Evolutionary conservation across 2,113 vertebrate genomes (phyloP).

Genomic region (Leuciscus idus): DNA sequence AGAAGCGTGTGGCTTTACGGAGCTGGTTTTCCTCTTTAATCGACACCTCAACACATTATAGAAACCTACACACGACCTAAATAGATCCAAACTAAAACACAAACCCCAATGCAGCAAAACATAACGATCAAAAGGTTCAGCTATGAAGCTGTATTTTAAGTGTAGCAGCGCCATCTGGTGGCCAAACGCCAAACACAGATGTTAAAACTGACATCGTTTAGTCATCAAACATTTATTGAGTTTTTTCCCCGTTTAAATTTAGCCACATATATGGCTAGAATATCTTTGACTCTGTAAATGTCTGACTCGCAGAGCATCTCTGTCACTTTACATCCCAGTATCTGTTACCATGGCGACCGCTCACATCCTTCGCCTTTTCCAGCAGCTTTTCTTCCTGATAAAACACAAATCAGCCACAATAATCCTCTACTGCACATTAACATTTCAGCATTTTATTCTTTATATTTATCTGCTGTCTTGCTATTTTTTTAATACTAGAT

Average conservation of each 20-base stretch:
- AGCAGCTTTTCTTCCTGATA: background rate
- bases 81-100: background rate
- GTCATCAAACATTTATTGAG: background rate
- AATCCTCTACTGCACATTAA: background rate
- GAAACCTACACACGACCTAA: background rate
- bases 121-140: background rate
- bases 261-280: background rate
- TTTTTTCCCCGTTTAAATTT: background rate
- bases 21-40: background rate
- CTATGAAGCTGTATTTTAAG: background rate
- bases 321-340: background rate
- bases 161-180: conserved; percentile 31
- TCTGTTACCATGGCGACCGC: conserved; percentile 30
- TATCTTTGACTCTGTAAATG: background rate
- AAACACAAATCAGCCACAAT: background rate
- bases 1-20: background rate
- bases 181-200: background rate
- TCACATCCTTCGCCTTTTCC: conserved; percentile 12
- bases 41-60: background rate
- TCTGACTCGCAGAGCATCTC: conserved; percentile 3
- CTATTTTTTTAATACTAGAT: too few species aligned
- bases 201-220: too few species aligned
- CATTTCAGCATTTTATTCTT: background rate
- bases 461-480: too few species aligned
- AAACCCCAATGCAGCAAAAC: too few species aligned